Conservation (phyloP, 2,797 vertebrate genomes). For the Nothura maculosa region DNA sequence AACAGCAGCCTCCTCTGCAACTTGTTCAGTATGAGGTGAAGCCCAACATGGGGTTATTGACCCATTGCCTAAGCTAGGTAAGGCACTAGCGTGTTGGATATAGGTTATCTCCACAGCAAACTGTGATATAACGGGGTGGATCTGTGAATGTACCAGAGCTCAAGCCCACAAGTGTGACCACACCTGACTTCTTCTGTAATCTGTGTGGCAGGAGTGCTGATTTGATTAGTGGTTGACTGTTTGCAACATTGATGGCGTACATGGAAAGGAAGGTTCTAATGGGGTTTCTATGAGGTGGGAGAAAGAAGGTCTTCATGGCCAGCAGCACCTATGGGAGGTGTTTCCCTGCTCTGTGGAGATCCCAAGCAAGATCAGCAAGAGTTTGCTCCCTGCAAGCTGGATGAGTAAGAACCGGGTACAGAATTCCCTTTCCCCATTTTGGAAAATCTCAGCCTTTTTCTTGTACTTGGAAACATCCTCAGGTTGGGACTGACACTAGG, state of each 20-base stretch:
- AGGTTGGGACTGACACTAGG: background rate
- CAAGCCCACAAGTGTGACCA: background rate
- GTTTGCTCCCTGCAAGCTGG: background rate
- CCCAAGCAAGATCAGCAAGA: background rate
- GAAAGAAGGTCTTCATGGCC: background rate
- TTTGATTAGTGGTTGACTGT: background rate
- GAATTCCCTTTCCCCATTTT: background rate
- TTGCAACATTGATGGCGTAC: background rate
- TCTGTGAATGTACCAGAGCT: background rate
- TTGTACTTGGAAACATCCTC: background rate
- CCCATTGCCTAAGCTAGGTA: background rate
- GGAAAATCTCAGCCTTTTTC: background rate
- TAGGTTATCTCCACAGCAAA: background rate
- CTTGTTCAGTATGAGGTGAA: background rate
- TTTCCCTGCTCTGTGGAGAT: accelerated
- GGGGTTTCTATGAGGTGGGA: background rate
- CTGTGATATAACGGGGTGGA: conserved; percentile 26
- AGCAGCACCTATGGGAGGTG: background rate
- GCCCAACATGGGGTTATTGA: background rate
- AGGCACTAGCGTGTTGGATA: background rate
- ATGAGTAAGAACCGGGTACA: background rate
- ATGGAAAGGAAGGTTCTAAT: background rate
- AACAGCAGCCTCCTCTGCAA: background rate
- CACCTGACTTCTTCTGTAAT: background rate
- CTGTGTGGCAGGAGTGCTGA: background rate